Conservation (phyloP, 2,113 vertebrate genomes). For the Apteryx mantelli region DNA sequence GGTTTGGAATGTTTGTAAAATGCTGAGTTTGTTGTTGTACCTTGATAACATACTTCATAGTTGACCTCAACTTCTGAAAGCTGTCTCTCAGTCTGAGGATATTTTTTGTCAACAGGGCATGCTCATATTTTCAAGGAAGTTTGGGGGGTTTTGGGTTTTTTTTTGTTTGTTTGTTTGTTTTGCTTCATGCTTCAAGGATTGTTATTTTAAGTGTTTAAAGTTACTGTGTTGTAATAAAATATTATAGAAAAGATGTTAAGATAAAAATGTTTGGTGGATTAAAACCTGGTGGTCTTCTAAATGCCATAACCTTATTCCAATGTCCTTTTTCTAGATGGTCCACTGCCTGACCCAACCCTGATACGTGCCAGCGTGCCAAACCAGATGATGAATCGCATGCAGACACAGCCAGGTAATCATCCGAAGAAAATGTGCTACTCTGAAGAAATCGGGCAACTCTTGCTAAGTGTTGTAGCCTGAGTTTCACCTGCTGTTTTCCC, state of each 20-base stretch:
- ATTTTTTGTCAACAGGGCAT: not conserved
- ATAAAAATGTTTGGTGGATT: not conserved
- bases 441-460: not conserved
- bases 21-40: not conserved
- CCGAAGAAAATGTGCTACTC: not conserved
- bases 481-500: not conserved
- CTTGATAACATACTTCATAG: not conserved
- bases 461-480: not conserved
- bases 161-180: not conserved
- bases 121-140: not conserved
- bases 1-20: not conserved
- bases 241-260: not conserved
- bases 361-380: conserved; percentile 88
- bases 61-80: not conserved
- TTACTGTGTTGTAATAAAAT: not conserved
- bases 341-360: conserved; percentile 87
- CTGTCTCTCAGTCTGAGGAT: not conserved
- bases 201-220: not conserved
- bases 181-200: not conserved
- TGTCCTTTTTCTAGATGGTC: conserved; percentile 83
- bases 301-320: not conserved
- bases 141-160: not conserved
- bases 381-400: conserved; percentile 93
- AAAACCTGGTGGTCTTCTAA: not conserved
- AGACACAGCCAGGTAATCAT: conserved; percentile 86